phyloP scores from a whole-genome alignment of 2,797 vertebrate genomes.

The Fratercula arctica region DNA sequence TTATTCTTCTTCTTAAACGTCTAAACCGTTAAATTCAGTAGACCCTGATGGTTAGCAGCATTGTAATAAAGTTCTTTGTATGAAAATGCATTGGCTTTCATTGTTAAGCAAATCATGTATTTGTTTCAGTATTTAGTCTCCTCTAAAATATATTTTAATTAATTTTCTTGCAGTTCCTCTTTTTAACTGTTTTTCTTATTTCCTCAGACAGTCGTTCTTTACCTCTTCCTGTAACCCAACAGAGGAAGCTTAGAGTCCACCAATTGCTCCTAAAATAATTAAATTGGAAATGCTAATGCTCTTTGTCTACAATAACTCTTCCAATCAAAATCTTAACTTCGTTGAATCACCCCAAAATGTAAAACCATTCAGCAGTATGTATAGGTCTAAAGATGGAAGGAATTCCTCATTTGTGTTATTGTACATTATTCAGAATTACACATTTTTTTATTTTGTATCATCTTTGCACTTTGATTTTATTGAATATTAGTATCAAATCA shows the following conservation, averaged over 20 bases:
- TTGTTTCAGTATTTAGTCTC: neutral
- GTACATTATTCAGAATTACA: neutral
- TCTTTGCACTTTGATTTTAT: constrained; percentile 23
- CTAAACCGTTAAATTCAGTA: neutral
- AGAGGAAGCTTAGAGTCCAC: neutral
- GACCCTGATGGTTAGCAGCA: neutral
- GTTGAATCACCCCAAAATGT: neutral
- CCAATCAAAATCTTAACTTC: neutral
- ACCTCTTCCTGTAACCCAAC: neutral
- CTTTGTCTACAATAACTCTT: neutral
- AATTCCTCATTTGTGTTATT: neutral
- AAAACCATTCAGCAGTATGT: neutral
- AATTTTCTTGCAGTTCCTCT: neutral
- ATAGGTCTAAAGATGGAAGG: neutral
- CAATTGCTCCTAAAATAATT: neutral
- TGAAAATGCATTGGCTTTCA: neutral
- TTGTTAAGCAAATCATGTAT: neutral
- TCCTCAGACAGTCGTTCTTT: neutral
- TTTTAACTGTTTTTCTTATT: neutral
- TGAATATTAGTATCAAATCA: constrained; percentile 42
- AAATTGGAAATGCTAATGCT: neutral
- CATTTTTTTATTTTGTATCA: neutral
- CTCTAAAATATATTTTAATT: neutral
- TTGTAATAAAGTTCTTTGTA: neutral
- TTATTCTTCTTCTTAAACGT: neutral